phyloP scores from a whole-genome alignment of 2,888 invertebrate genomes.

The Ceramica pisi region DNA sequence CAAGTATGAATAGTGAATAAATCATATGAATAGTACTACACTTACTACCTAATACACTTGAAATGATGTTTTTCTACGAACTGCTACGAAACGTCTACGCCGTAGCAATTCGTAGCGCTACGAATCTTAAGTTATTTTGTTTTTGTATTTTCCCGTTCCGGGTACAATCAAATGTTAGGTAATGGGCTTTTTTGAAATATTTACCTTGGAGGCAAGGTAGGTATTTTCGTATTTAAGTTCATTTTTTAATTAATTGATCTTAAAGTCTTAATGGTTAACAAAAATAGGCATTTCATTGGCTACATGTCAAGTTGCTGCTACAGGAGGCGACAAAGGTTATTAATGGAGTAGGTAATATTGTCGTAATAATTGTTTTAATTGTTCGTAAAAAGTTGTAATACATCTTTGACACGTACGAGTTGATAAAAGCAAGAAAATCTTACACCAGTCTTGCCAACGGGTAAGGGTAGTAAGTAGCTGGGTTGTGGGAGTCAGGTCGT shows the following conservation, averaged over 20 bases:
- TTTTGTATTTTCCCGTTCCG: background rate
- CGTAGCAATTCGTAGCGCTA: conserved; percentile 59
- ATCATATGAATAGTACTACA: background rate
- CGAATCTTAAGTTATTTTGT: conserved; percentile 23
- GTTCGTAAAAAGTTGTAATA: too few relatives aligned
- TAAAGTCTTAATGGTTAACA: background rate
- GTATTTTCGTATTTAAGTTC: background rate
- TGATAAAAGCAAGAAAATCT: too few relatives aligned
- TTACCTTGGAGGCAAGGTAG: background rate
- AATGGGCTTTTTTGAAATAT: conserved; percentile 21
- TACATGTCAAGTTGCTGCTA: background rate
- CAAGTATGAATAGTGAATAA: background rate
- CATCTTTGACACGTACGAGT: too few relatives aligned
- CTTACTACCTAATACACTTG: background rate
- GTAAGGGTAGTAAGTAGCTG: too few relatives aligned
- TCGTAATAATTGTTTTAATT: background rate
- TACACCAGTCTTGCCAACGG: too few relatives aligned
- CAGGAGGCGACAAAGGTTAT: background rate
- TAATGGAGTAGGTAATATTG: background rate
- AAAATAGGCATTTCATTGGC: too few relatives aligned
- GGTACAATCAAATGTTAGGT: conserved; percentile 28
- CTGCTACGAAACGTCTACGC: conserved; percentile 63
- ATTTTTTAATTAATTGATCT: background rate
- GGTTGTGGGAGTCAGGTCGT: too few relatives aligned
- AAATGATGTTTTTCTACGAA: conserved; percentile 50